Conservation (phyloP, 1,140 invertebrate genomes). For the Papilio machaon region DNA sequence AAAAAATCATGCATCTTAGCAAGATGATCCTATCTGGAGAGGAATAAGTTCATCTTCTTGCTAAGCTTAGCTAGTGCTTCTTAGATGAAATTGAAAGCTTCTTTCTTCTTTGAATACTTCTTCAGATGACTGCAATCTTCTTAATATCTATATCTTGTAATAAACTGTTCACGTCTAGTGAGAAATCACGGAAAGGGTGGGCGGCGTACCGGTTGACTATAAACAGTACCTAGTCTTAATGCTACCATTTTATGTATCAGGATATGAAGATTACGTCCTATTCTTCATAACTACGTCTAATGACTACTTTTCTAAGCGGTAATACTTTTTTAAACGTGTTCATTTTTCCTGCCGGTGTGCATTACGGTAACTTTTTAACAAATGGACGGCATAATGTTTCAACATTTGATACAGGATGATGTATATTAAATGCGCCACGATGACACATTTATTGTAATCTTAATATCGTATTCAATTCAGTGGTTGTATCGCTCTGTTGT, state of each 20-base stretch:
- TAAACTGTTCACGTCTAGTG: neutral
- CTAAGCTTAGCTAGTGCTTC: too few relatives aligned
- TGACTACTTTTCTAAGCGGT: neutral
- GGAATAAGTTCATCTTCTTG: too few relatives aligned
- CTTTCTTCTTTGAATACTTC: too few relatives aligned
- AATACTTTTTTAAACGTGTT: conserved; percentile 14
- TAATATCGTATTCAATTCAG: neutral
- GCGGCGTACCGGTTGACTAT: neutral
- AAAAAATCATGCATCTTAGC: too few relatives aligned
- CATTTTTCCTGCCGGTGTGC: neutral
- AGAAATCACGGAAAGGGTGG: conserved; percentile 13
- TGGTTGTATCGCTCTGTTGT: neutral
- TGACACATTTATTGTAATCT: neutral
- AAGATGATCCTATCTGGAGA: too few relatives aligned
- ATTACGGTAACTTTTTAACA: neutral
- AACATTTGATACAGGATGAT: neutral
- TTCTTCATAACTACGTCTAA: neutral
- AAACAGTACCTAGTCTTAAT: conserved; percentile 6
- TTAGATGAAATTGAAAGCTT: too few relatives aligned
- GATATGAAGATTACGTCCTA: conserved; percentile 15
- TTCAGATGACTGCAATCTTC: too few relatives aligned
- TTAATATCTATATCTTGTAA: neutral
- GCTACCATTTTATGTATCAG: neutral
- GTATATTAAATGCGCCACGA: neutral
- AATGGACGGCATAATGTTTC: neutral